phyloP scores from a whole-genome alignment of 2,113 vertebrate genomes.

The Myotis brandtii region DNA sequence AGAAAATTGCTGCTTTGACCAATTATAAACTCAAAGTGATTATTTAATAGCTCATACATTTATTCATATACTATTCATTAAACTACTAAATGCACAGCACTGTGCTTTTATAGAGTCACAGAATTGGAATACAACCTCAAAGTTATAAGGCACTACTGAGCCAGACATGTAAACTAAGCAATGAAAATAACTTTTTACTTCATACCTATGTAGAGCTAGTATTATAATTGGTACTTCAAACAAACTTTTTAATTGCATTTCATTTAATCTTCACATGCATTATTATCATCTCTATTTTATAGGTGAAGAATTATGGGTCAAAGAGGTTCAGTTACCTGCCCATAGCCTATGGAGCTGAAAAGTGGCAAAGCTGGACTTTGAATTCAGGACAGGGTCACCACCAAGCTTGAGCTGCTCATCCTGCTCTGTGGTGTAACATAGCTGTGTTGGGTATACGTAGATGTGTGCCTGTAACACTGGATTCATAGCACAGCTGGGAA shows the following conservation, averaged over 20 bases:
- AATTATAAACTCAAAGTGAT: conserved; percentile 1
- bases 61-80: conserved; percentile 17
- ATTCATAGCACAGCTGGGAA: background rate
- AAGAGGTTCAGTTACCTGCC: background rate
- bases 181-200: conserved; percentile 12
- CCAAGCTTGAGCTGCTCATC: background rate
- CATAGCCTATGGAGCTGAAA: background rate
- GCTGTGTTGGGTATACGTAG: background rate
- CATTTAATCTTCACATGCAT: background rate
- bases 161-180: background rate
- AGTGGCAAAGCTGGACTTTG: background rate
- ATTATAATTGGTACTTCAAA: background rate
- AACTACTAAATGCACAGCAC: background rate
- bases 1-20: conserved; percentile 16
- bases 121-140: background rate
- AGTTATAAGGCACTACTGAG: background rate
- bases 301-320: background rate
- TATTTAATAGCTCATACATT: background rate
- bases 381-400: background rate
- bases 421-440: accelerated
- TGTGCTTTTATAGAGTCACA: background rate
- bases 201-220: background rate
- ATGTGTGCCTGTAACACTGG: background rate
- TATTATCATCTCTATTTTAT: background rate
- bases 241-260: conserved; percentile 19